A percentile compares a stretch with the other conserved stretches of the same genome.
Evolutionary conservation across 2,797 vertebrate genomes (phyloP).

Genomic region (Mareca penelope): DNA sequence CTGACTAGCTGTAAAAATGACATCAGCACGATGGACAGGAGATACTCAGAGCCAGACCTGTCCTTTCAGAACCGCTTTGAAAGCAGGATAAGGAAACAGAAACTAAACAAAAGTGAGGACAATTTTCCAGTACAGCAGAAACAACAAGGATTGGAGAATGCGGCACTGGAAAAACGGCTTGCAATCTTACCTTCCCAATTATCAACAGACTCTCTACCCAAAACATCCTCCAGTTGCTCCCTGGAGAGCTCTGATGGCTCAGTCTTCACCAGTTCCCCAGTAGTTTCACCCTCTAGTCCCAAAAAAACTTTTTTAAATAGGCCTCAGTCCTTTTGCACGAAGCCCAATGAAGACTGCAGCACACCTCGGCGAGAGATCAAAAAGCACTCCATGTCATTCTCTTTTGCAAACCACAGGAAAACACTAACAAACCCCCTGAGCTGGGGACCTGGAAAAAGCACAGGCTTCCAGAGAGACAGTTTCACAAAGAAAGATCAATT

Average conservation of each 20-base stretch:
- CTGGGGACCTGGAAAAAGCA: slow-evolving; percentile 69
- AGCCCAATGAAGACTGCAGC: slow-evolving; percentile 63
- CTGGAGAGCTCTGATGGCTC: slow-evolving; percentile 86
- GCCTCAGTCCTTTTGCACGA: slow-evolving; percentile 76
- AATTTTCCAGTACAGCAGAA: slow-evolving; percentile 76
- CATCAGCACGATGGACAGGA: slow-evolving; percentile 77
- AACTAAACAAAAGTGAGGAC: slow-evolving; percentile 87
- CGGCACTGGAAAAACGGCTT: slow-evolving; percentile 80
- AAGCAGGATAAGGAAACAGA: slow-evolving; percentile 57
- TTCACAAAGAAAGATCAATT: slow-evolving; percentile 79
- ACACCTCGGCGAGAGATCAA: slow-evolving; percentile 73
- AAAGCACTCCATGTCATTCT: slow-evolving; percentile 84
- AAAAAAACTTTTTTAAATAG: slow-evolving; percentile 75
- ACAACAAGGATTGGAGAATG: slow-evolving; percentile 55
- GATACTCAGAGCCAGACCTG: slow-evolving; percentile 90
- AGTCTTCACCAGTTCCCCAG: slow-evolving; percentile 85
- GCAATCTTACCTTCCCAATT: slow-evolving; percentile 67
- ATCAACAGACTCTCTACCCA: slow-evolving; percentile 61
- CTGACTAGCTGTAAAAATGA: slow-evolving; percentile 66
- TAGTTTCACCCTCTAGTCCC: slow-evolving; percentile 81
- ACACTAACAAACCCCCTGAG: slow-evolving; percentile 80
- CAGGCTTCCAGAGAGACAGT: slow-evolving; percentile 76
- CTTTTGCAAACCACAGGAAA: slow-evolving; percentile 78
- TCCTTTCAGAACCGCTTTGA: slow-evolving; percentile 56
- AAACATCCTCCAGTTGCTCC: slow-evolving; percentile 83